Evolutionary conservation across 2,888 invertebrate species (phyloP).

Genomic region (Ceramica pisi): DNA sequence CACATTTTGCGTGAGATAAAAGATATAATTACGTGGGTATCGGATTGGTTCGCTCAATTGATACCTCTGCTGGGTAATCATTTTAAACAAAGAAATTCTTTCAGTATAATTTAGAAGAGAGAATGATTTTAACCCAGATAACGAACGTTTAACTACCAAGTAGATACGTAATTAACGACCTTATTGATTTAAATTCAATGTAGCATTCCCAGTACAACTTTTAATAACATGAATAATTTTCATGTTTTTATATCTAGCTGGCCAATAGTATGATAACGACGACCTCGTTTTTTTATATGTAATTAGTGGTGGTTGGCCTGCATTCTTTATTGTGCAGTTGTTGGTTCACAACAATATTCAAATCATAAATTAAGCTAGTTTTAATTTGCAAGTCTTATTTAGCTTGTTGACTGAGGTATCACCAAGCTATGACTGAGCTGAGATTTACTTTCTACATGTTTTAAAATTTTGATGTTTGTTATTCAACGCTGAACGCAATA

Average conservation of each 20-base stretch:
- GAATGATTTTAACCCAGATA: conserved; percentile 31
- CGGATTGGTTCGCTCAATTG: too few relatives aligned
- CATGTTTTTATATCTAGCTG: conserved; percentile 51
- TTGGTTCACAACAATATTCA: not conserved
- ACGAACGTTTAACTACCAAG: conserved; percentile 15
- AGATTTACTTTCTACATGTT: not conserved
- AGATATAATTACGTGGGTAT: not conserved
- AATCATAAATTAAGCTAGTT: not conserved
- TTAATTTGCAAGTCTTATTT: not conserved
- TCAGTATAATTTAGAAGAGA: not conserved
- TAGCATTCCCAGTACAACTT: conserved; percentile 45
- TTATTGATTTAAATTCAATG: conserved; percentile 56
- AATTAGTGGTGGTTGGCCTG: not conserved
- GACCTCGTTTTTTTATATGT: conserved; percentile 37
- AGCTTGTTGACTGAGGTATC: not conserved
- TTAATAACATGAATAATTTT: conserved; percentile 50
- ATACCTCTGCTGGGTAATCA: too few relatives aligned
- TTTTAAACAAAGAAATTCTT: conserved; percentile 2
- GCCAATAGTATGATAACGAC: conserved; percentile 42
- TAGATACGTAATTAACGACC: conserved; percentile 42
- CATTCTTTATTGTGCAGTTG: not conserved
- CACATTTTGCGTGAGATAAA: conserved; percentile 1
- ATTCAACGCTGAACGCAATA: not conserved
- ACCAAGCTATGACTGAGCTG: not conserved
- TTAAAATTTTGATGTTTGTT: not conserved